Conservation (phyloP, 2,888 invertebrate genomes). For the Blastobasis adustella region DNA sequence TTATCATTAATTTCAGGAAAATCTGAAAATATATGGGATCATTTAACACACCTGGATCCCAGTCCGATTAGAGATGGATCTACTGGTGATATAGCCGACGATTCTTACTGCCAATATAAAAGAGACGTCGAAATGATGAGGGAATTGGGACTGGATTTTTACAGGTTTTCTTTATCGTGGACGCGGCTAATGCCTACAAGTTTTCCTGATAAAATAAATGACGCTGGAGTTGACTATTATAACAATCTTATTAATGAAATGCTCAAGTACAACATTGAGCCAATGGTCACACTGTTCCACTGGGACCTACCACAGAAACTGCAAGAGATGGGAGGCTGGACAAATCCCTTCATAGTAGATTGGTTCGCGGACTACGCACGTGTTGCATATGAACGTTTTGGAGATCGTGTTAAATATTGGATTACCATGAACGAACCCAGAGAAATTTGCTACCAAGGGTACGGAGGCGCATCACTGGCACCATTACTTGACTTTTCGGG, state of each 20-base stretch:
- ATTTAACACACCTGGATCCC: conserved; percentile 56
- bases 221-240: conserved; percentile 45
- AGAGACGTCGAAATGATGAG: conserved; percentile 65
- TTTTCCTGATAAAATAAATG: conserved; percentile 68
- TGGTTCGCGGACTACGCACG: conserved; percentile 64
- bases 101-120: conserved; percentile 74
- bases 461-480: conserved; percentile 37
- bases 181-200: conserved; percentile 76
- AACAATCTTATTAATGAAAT: conserved; percentile 72
- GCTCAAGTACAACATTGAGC: conserved; percentile 72
- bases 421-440: conserved; percentile 74
- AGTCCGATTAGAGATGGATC: conserved; percentile 62
- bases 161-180: conserved; percentile 79
- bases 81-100: conserved; percentile 74
- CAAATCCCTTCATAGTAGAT: conserved; percentile 51
- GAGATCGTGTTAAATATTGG: conserved; percentile 67
- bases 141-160: conserved; percentile 60
- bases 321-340: conserved; percentile 70
- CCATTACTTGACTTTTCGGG: conserved; percentile 44
- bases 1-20: conserved; percentile 45
- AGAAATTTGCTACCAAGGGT: conserved; percentile 46
- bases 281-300: conserved; percentile 72
- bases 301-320: conserved; percentile 69
- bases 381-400: conserved; percentile 47
- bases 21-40: conserved; percentile 78